Conservation (phyloP, 2,888 invertebrate genomes). For the Quadriops clusia region DNA sequence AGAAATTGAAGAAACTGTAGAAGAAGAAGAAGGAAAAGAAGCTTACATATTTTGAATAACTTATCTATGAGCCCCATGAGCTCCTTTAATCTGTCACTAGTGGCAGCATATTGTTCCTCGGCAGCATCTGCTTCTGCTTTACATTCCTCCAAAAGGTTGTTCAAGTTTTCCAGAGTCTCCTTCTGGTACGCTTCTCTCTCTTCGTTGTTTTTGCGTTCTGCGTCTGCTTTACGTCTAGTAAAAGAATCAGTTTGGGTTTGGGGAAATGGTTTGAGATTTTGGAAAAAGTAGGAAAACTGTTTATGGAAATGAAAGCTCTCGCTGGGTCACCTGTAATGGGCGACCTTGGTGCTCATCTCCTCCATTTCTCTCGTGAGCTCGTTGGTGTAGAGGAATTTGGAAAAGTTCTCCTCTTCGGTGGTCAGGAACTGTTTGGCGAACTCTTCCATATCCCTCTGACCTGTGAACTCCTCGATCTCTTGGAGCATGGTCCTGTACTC, state of each 20-base stretch:
- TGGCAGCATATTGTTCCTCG: conserved; percentile 20
- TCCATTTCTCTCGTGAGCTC: conserved; percentile 78
- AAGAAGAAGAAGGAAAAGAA: too few species aligned
- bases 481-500: conserved; percentile 65
- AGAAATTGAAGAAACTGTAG: too few species aligned
- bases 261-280: too few species aligned
- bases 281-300: too few species aligned
- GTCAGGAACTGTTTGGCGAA: conserved; percentile 65
- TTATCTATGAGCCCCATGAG: conserved; percentile 41
- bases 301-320: too few species aligned
- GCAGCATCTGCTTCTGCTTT: conserved; percentile 29
- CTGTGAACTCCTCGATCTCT: conserved; percentile 53
- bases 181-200: too few species aligned
- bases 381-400: conserved; percentile 81
- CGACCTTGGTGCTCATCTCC: conserved; percentile 30
- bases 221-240: conserved; percentile 46
- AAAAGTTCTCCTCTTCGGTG: conserved; percentile 84
- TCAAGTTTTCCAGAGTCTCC: conserved; percentile 45
- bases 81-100: conserved; percentile 26
- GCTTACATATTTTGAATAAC: conserved; percentile 47
- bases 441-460: conserved; percentile 53
- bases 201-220: conserved; percentile 44
- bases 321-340: too few species aligned
- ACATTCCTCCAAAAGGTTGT: conserved; percentile 39
- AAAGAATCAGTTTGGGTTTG: too few species aligned